Conservation (phyloP, 2,113 vertebrate genomes). For the Corythornis madagascariensis region DNA sequence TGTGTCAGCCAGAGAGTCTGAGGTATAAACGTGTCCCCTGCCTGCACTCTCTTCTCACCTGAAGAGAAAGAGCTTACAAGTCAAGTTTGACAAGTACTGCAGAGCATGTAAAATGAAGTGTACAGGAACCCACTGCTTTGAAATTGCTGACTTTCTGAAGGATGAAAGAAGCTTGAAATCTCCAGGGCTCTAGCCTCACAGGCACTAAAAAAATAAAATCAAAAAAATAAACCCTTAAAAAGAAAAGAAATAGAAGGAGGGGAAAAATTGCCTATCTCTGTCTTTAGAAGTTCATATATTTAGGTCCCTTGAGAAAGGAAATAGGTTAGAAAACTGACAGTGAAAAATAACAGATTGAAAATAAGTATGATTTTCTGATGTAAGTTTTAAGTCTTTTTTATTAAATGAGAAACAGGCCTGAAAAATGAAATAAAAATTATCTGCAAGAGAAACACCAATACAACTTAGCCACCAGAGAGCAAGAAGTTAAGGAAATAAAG, state of each 20-base stretch:
- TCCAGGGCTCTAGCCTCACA: neutral
- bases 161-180: conserved; percentile 29
- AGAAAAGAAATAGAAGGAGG: neutral
- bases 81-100: neutral
- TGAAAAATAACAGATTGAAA: conserved; percentile 6
- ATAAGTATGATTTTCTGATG: neutral
- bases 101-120: neutral
- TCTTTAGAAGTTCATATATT: conserved; percentile 14
- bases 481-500: neutral
- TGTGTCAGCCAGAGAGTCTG: neutral
- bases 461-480: neutral
- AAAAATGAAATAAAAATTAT: neutral
- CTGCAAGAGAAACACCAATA: neutral
- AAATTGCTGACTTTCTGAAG: conserved; percentile 21
- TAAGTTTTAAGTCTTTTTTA: neutral
- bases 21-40: neutral
- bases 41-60: neutral
- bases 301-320: conserved; percentile 1
- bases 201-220: neutral
- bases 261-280: neutral
- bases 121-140: neutral
- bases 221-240: neutral
- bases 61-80: neutral
- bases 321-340: neutral
- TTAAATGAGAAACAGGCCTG: neutral